Percentiles rank a stretch among this genome's conserved stretches.
phyloP scores from a whole-genome alignment of 2,113 vertebrate species.

The Ciconia boyciana region DNA sequence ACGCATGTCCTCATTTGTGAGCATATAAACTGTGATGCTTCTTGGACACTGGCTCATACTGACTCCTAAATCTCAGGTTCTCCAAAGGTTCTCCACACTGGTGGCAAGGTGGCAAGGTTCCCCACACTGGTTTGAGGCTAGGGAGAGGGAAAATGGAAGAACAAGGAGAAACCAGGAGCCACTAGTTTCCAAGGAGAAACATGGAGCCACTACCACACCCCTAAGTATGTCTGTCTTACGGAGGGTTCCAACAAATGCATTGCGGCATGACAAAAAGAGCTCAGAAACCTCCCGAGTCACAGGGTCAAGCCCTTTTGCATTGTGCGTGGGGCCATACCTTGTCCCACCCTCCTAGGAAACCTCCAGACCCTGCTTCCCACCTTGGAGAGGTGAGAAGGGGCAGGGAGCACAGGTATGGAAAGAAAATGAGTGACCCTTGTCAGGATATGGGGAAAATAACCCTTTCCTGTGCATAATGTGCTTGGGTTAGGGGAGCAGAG shows the following conservation, averaged over 20 bases:
- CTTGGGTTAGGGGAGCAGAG: background rate
- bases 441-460: background rate
- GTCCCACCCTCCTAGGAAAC: background rate
- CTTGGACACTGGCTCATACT: background rate
- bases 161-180: background rate
- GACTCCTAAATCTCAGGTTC: background rate
- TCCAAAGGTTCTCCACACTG: background rate
- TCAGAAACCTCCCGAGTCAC: background rate
- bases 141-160: background rate
- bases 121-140: background rate
- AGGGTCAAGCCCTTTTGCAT: background rate
- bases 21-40: background rate
- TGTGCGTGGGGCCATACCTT: background rate
- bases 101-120: too few species aligned
- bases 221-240: too few species aligned
- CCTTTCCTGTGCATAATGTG: background rate
- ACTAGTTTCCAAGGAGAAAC: background rate
- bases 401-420: background rate
- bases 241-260: background rate
- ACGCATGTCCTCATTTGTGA: background rate
- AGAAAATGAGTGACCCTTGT: background rate
- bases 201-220: background rate
- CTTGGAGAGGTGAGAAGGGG: background rate
- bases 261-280: background rate
- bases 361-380: background rate